These are phyloP conservation scores for Campoletis sonorensis DNA, from an alignment of 1,140 invertebrate genomes.

Conservation along the genomic window DNA sequence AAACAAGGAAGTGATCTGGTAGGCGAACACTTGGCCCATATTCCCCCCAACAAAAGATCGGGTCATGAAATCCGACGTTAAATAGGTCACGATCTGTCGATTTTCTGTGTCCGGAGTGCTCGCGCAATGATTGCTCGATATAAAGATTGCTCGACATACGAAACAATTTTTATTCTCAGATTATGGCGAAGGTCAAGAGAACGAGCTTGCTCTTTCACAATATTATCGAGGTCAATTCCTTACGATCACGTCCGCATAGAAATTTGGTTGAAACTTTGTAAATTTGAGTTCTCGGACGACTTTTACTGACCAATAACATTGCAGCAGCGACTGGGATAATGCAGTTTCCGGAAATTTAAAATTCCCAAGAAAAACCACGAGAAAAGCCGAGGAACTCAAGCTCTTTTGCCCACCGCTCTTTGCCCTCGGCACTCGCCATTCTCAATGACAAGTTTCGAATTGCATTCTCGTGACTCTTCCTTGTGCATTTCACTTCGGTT, in stretches of 20 bases:
- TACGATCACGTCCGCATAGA: background rate
- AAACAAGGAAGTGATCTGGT: no score
- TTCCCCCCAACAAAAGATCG: no score
- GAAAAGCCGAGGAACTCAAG: background rate
- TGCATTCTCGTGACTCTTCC: constrained; percentile 41
- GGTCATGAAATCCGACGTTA: no score
- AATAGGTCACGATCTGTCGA: no score
- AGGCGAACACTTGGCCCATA: no score
- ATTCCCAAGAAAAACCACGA: constrained; percentile 24
- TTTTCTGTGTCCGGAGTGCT: no score
- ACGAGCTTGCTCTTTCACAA: background rate
- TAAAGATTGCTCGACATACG: no score
- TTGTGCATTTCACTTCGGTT: constrained; percentile 37
- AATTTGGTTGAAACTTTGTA: background rate
- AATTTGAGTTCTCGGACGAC: background rate
- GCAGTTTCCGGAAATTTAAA: constrained; percentile 36
- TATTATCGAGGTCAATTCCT: background rate
- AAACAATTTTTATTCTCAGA: no score
- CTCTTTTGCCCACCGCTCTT: constrained; percentile 1
- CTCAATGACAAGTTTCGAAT: constrained; percentile 46
- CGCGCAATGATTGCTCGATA: no score
- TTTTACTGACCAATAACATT: constrained; percentile 8
- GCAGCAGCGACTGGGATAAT: constrained; percentile 2
- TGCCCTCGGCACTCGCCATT: constrained; percentile 18
- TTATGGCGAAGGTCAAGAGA: no score